Base-by-base conservation (phyloP, 2,113 vertebrate genomes). In the Perca schrenkii region DNA sequence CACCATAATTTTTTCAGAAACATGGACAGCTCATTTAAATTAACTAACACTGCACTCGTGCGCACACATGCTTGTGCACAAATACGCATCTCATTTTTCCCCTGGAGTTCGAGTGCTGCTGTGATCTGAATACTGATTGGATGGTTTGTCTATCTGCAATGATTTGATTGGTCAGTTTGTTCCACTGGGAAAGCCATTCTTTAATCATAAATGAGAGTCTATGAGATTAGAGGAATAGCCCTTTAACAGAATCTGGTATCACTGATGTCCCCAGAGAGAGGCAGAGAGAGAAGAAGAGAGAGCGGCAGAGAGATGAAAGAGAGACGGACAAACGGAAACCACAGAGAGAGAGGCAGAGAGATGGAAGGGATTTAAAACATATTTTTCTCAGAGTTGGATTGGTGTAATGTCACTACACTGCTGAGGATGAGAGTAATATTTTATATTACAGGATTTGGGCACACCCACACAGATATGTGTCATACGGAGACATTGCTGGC, bases 241-340 rank as follows among this genome's bases (percentile, higher is more conserved):
- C 88, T 93, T 95, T 91, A 91, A 94, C 84, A 56, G 57, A 90
- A 87, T 86, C 79, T 88, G 74, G 81, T 86, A 89, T 90, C 84
- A 81, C 77, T 74, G 85, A 47, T 57, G 56, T 80, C 90, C 89
- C 85, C n/a, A 25, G 82, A 82, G 90, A 85, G 58, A 76, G 79
- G 79, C 4, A 6, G 49, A 60, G 67, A 76, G 60, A 74, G 46
- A 82, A 52, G 46, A 67, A 58, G 52, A 21, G 67, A 34, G 43
- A 31, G 80, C 36, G 14, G 43, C 25, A 43, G 60, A 10, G 43
- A 83, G 65, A 83, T 82, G 73, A 87, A 73, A 86, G 71, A 52
- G 58, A 74, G 74, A 72, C 5, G 22, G 74, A 80, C 79, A 84
- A 84, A 92, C 46, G 61, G 69, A 73, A 53, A 43, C 10, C 10